Percentiles rank a stretch among this genome's conserved stretches.
phyloP scores from a whole-genome alignment of 1,140 invertebrate species.

The Euschistus heros region DNA sequence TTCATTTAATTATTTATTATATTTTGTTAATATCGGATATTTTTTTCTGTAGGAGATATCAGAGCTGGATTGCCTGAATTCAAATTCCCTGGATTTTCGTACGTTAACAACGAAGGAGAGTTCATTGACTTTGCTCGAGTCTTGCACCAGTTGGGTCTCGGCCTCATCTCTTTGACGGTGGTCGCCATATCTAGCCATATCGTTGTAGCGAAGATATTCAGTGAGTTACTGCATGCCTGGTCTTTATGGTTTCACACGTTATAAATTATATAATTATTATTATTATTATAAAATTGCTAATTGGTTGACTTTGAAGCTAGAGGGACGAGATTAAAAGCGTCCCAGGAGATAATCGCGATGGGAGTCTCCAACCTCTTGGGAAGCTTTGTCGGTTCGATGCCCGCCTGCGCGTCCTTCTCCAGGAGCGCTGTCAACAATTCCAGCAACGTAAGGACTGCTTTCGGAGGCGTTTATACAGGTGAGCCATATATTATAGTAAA shows the following conservation, averaged over 20 bases:
- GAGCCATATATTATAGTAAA: slow-evolving; percentile 28
- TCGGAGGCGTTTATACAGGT: slow-evolving; percentile 79
- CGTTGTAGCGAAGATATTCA: slow-evolving; percentile 76
- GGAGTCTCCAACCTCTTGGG: slow-evolving; percentile 79
- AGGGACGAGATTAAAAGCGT: slow-evolving; percentile 63
- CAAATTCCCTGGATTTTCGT: slow-evolving; percentile 35
- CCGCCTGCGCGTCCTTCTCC: slow-evolving; percentile 80
- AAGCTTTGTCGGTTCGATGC: slow-evolving; percentile 79
- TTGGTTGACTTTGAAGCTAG: slow-evolving; percentile 40
- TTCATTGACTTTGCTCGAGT: slow-evolving; percentile 44
- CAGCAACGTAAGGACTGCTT: slow-evolving; percentile 76
- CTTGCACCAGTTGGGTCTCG: slow-evolving; percentile 54
- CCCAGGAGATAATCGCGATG: slow-evolving; percentile 68
- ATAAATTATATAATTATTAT: background rate
- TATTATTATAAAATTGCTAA: background rate
- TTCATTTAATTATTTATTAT: background rate
- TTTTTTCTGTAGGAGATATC: slow-evolving; percentile 31
- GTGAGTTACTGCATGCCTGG: slow-evolving; percentile 36
- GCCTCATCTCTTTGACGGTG: slow-evolving; percentile 66
- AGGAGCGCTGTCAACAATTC: slow-evolving; percentile 86
- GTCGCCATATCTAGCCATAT: slow-evolving; percentile 74
- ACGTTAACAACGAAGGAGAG: slow-evolving; percentile 44
- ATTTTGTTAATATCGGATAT: background rate
- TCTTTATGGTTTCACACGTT: background rate
- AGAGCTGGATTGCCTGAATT: slow-evolving; percentile 46